A percentile compares a stretch with the other conserved stretches of the same genome.
These are phyloP conservation scores for Diorhabda sublineata DNA, from an alignment of 1,140 invertebrate genomes.

Conservation along the genomic window DNA sequence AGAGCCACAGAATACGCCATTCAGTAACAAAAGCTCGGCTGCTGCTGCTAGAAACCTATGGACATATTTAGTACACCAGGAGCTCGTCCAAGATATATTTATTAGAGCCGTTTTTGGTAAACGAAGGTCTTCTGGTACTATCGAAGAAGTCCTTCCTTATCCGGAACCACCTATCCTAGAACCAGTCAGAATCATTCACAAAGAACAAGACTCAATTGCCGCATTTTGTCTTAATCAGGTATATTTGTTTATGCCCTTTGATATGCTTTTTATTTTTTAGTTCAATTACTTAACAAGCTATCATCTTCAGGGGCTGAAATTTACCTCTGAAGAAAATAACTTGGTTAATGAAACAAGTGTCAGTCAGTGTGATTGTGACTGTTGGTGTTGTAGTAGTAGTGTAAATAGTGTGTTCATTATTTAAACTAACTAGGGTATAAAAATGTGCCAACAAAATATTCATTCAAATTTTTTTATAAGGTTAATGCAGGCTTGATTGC, in stretches of 20 bases:
- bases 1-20: slow-evolving; percentile 93
- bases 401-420: too few relatives aligned
- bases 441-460: neutral
- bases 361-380: too few relatives aligned
- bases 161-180: slow-evolving; percentile 54
- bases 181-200: slow-evolving; percentile 94
- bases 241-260: slow-evolving; percentile 26
- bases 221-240: slow-evolving; percentile 95
- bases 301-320: too few relatives aligned
- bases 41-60: slow-evolving; percentile 84
- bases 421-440: neutral
- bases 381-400: too few relatives aligned
- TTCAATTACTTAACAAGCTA: too few relatives aligned
- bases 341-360: too few relatives aligned
- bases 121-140: slow-evolving; percentile 50
- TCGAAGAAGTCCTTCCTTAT: slow-evolving; percentile 49
- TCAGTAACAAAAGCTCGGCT: slow-evolving; percentile 71
- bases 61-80: slow-evolving; percentile 90
- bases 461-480: slow-evolving; percentile 47
- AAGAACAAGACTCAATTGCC: slow-evolving; percentile 97
- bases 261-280: too few relatives aligned
- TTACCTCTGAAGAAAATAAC: too few relatives aligned
- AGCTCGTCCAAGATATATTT: slow-evolving; percentile 90
- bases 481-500: slow-evolving; percentile 79
- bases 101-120: slow-evolving; percentile 92